Conservation (phyloP, 1,140 invertebrate species). For the Orussus abietinus region DNA sequence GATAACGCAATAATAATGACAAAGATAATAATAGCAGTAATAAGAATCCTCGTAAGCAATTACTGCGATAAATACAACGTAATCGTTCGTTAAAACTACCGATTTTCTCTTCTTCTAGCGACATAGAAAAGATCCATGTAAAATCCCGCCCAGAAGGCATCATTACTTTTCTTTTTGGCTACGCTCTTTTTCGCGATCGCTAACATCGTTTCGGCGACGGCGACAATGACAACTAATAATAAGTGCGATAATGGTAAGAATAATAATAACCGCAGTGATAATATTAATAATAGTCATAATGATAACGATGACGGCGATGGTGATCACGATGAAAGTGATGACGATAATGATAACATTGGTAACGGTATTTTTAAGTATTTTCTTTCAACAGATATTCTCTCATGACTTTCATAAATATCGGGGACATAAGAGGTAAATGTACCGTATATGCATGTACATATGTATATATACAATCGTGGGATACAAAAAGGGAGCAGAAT, state of each 20-base stretch:
- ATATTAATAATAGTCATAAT: slow-evolving; percentile 21
- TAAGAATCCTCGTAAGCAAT: slow-evolving; percentile 17
- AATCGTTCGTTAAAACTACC: no score
- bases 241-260: slow-evolving; percentile 23
- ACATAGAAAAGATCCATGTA: no score
- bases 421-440: slow-evolving; percentile 31
- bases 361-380: slow-evolving; percentile 36
- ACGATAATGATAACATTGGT: slow-evolving; percentile 44
- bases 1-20: slow-evolving; percentile 33
- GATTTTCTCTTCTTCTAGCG: no score
- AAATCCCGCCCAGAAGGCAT: no score
- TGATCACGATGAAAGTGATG: slow-evolving; percentile 22
- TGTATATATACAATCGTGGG: no score
- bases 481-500: slow-evolving; percentile 7
- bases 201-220: no score
- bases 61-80: slow-evolving; percentile 19
- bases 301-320: slow-evolving; percentile 20
- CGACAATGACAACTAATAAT: no score
- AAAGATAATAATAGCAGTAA: slow-evolving; percentile 28
- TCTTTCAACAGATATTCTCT: no score
- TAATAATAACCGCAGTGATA: slow-evolving; percentile 22
- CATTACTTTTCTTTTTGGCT: no score
- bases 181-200: no score
- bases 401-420: slow-evolving; percentile 19
- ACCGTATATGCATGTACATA: no score